Conservation (phyloP, 2,888 invertebrate genomes). For the Carpatolechia fugitivella region DNA sequence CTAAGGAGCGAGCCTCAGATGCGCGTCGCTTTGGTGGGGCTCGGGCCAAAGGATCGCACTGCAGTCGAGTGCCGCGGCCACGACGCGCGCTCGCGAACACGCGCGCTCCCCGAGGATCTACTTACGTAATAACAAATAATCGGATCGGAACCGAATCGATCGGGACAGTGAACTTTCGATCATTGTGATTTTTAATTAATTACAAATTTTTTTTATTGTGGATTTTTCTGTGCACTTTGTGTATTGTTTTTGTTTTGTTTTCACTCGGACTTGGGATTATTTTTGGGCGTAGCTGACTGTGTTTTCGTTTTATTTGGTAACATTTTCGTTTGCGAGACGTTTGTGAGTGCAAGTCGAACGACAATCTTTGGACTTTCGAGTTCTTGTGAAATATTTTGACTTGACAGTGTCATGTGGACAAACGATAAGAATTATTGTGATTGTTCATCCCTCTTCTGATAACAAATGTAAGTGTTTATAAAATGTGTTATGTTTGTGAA, state of each 20-base stretch:
- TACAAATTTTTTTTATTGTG: slow-evolving; percentile 34
- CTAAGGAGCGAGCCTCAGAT: slow-evolving; percentile 80
- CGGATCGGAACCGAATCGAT: slow-evolving; percentile 70
- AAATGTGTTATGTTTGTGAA: slow-evolving; percentile 18
- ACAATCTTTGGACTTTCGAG: slow-evolving; percentile 38
- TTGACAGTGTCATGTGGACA: slow-evolving; percentile 50
- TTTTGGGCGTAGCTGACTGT: slow-evolving; percentile 64
- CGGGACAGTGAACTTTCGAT: slow-evolving; percentile 65
- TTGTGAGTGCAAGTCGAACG: slow-evolving; percentile 46
- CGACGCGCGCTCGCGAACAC: slow-evolving; percentile 68
- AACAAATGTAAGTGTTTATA: slow-evolving; percentile 49
- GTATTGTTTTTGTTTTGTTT: slow-evolving; percentile 66
- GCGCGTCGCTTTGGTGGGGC: slow-evolving; percentile 82
- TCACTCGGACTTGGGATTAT: slow-evolving; percentile 56
- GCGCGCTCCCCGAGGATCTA: slow-evolving; percentile 47
- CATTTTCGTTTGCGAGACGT: slow-evolving; percentile 37
- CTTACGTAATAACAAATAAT: slow-evolving; percentile 74
- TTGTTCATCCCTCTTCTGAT: slow-evolving; percentile 33
- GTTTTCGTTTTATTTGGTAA: slow-evolving; percentile 46
- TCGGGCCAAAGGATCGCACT: slow-evolving; percentile 79
- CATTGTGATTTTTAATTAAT: slow-evolving; percentile 40
- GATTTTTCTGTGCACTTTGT: slow-evolving; percentile 60
- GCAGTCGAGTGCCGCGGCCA: slow-evolving; percentile 75
- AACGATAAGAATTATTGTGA: slow-evolving; percentile 44
- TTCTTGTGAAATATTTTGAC: slow-evolving; percentile 51